These are phyloP conservation scores for Hypsopygia costalis DNA, from an alignment of 2,888 invertebrate species.

Conservation along the genomic window DNA sequence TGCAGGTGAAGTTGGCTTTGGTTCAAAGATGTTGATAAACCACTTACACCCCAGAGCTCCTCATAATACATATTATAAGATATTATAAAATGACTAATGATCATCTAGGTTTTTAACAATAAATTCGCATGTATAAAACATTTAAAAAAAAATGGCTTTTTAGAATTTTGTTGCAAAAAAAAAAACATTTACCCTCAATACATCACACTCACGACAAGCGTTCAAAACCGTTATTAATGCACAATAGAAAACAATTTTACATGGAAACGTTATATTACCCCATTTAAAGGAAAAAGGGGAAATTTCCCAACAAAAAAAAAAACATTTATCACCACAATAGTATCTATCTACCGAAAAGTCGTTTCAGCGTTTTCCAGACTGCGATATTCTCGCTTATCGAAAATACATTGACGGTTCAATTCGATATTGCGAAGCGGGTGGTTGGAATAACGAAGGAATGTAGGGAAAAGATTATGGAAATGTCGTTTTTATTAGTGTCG, in stretches of 20 bases:
- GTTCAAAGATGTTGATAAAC: too few relatives aligned
- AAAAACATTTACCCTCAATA: too few relatives aligned
- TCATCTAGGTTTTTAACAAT: too few relatives aligned
- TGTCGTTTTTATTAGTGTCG: slow-evolving; percentile 14
- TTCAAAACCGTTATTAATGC: slow-evolving; percentile 8
- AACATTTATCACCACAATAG: slow-evolving; percentile 31
- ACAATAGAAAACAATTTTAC: slow-evolving; percentile 2
- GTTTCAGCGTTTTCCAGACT: slow-evolving; percentile 19
- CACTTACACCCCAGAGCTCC: too few relatives aligned
- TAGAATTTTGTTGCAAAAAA: too few relatives aligned
- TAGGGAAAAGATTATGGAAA: slow-evolving; percentile 16
- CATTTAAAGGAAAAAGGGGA: slow-evolving; percentile 13
- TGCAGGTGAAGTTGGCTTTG: too few relatives aligned
- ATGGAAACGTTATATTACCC: slow-evolving; percentile 11
- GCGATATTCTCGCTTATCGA: slow-evolving; percentile 1
- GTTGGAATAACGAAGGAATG: slow-evolving; percentile 22
- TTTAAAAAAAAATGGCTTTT: too few relatives aligned
- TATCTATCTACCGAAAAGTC: slow-evolving; percentile 24
- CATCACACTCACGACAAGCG: background rate
- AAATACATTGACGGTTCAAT: slow-evolving; percentile 8
- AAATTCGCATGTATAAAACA: too few relatives aligned
- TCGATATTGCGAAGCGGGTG: slow-evolving; percentile 6
- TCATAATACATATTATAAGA: too few relatives aligned
- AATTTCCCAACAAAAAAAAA: slow-evolving; percentile 20
- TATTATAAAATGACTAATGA: too few relatives aligned